Evolutionary conservation across 2,888 invertebrate genomes (phyloP).

Genomic region (Aquatica leii): DNA sequence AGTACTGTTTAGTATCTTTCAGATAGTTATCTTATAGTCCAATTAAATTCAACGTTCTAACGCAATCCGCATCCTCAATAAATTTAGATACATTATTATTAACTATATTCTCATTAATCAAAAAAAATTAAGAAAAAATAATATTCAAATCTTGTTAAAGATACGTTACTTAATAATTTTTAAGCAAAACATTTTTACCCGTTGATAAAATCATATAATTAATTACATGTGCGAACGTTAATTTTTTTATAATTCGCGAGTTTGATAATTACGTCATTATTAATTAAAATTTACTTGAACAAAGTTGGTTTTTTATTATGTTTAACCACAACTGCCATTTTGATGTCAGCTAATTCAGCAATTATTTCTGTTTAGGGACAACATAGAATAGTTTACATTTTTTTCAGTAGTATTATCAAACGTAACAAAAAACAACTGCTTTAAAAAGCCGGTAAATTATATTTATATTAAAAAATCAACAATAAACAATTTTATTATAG

Average conservation of each 20-base stretch:
- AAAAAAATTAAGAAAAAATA: conserved; percentile 10
- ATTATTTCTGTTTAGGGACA: too few species aligned
- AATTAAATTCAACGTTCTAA: conserved; percentile 24
- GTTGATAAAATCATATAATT: conserved; percentile 15
- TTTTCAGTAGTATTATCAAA: too few species aligned
- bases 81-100: conserved; percentile 26
- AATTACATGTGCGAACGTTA: not conserved
- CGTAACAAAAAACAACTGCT: too few species aligned
- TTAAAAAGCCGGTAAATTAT: too few species aligned
- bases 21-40: conserved; percentile 27
- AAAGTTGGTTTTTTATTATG: too few species aligned
- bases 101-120: conserved; percentile 25
- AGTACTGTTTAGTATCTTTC: conserved; percentile 20
- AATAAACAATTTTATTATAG: too few species aligned
- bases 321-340: too few species aligned
- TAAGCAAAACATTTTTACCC: not conserved
- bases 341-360: too few species aligned
- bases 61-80: conserved; percentile 30
- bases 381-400: too few species aligned
- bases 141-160: conserved; percentile 17
- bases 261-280: not conserved
- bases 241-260: not conserved
- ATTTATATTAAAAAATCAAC: too few species aligned
- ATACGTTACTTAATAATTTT: conserved; percentile 8
- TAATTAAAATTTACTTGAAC: not conserved